Evolutionary conservation across 2,888 invertebrate species (phyloP), one percentile per base, ranked within the genome.

Genomic region (Stratiomys singularior): DNA sequence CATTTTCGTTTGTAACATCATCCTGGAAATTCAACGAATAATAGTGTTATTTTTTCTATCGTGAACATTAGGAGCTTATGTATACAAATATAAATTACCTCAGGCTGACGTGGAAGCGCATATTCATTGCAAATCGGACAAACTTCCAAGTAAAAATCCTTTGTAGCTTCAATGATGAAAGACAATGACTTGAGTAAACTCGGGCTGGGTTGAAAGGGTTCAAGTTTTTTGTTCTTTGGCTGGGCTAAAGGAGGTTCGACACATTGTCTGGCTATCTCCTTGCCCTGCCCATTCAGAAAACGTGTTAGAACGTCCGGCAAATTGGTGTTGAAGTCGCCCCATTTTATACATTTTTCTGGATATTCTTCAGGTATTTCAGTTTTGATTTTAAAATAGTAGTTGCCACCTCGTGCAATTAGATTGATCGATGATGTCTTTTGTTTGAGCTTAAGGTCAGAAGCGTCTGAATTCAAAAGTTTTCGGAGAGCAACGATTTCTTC

Each of bases 401-500:
- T 84, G 0, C 89, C 89, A 81, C 92, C 89, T 15, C 86, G 85
- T 9, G 92, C 87, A 80, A 89, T 90, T 44, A 93, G 82, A 78
- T 87, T 83, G 28, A 94, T 86, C 69, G 89, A 88, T 0, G 92
- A 91, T 25, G 86, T 87, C 83, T 92, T 93, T 82, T 93, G 93
- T 81, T 90, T 91, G 30, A 93, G 84, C 84, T 92, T 92, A 3
- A 93, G 83, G 82, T 91, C 91, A 82, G 92, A 91, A 9, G 81
- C 81, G 27, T 86, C 83, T 5, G 74, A 37, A 4, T 82, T 83
- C 3, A 92, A 83, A 25, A 89, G 85, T 79, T 88, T 87, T 81
- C 91, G 92, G 74, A 93, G 84, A 63, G 87, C 84, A 78, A 89
- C 88, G 79, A 94, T 92, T 86, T 94, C 93, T 82, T 93, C 92